Evolutionary conservation across 2,888 invertebrate species (phyloP).

Genomic region (Andricus quercusramuli): DNA sequence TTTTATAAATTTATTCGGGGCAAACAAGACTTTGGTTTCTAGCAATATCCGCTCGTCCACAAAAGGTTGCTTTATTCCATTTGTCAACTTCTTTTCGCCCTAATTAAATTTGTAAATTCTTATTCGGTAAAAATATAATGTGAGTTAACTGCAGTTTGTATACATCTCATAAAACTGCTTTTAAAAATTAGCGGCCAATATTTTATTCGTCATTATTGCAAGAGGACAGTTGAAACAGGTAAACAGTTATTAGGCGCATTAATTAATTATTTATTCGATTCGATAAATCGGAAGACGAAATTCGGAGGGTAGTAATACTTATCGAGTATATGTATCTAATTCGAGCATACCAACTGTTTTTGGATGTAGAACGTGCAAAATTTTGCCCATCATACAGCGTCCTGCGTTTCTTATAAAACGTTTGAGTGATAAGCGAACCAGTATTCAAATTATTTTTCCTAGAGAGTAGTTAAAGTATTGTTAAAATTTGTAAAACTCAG

Average conservation of each 20-base stretch:
- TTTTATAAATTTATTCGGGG: constrained; percentile 41
- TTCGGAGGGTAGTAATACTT: not conserved
- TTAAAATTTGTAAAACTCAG: constrained; percentile 11
- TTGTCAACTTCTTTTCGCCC: not conserved
- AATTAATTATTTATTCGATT: too few species aligned
- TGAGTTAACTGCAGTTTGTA: not conserved
- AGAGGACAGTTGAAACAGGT: not conserved
- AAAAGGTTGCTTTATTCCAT: not conserved
- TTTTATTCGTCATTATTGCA: not conserved
- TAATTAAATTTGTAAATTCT: not conserved
- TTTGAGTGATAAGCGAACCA: constrained; percentile 57
- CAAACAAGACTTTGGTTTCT: constrained; percentile 37
- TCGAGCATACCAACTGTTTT: not conserved
- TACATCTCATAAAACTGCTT: not conserved
- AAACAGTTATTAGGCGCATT: not conserved
- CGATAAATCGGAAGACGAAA: too few species aligned
- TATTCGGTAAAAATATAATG: not conserved
- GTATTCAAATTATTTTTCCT: constrained; percentile 44
- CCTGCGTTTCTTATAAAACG: constrained; percentile 40
- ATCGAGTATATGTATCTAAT: not conserved
- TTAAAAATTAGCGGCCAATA: not conserved
- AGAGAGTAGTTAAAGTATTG: constrained; percentile 41
- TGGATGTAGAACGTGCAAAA: not conserved
- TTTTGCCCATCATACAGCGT: constrained; percentile 22
- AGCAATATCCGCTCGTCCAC: not conserved